Evolutionary conservation across 2,797 vertebrate species (phyloP), one percentile per base, ranked within the genome.

Genomic region (Rachycentron canadum): DNA sequence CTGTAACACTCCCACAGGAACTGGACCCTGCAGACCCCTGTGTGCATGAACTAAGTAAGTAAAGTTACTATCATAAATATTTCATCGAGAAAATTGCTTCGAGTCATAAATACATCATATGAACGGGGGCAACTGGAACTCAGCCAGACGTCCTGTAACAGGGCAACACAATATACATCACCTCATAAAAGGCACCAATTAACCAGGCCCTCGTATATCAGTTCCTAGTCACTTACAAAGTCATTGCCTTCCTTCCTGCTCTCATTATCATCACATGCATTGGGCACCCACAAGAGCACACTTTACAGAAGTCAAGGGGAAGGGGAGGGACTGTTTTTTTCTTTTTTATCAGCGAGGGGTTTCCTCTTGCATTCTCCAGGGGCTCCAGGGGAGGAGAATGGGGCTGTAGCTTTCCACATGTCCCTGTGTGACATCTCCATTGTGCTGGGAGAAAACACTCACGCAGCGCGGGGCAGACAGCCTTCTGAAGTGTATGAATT

Each of bases 61-160:
- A 71, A 90, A 92, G 84, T 83, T 83, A 83, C 84, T 52, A 26
- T 81, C 85, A 86, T 93, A 91, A 93, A 94, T 93, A 90, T 89
- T 92, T 93, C 82, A 93, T 83, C 7, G 45, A 58, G 71, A 90
- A 93, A 93, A 94, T 91, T 86, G 88, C 89, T 89, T 83, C 40
- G 45, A 78, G 85, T 88, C 89, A 84, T 94, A 92, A 93, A 95
- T 92, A 86, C 76, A 85, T 86, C 58, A 87, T 32, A 70, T 49
- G 79, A 80, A 85, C 59, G 78, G 77, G 43, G 78, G 82, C 50
- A 78, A 81, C 71, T 83, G 83, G 85, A 88, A 62, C 68, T 25
- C 69, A 65, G 84, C 83, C 82, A 83, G 84, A 84, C 70, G 77
- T 85, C 84, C 72, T 82, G 75, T 61, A 75, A 83, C 80, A 73